A percentile compares a stretch with the other conserved stretches of the same genome.
Evolutionary conservation across 2,113 vertebrate genomes (phyloP).

Genomic region (Apeltes quadracus): DNA sequence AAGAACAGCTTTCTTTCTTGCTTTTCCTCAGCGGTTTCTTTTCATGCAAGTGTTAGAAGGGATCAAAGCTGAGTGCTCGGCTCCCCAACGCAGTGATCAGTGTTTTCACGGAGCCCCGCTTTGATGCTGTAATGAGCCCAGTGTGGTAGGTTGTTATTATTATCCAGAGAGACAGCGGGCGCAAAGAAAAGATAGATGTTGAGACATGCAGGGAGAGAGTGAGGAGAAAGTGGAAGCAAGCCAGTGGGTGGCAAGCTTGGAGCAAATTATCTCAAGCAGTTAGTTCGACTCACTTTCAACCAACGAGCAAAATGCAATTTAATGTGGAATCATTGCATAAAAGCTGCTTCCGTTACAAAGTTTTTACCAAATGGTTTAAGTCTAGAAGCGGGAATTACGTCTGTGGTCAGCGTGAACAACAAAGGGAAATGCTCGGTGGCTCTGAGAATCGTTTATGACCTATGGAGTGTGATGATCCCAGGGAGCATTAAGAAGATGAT

Average conservation of each 20-base stretch:
- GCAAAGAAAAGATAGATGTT: slow-evolving; percentile 41
- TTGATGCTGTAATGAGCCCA: slow-evolving; percentile 66
- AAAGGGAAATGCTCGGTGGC: background rate
- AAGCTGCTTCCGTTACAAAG: background rate
- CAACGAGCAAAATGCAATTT: slow-evolving; percentile 32
- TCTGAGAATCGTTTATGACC: slow-evolving; percentile 10
- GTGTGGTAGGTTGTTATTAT: slow-evolving; percentile 65
- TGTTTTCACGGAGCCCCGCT: slow-evolving; percentile 59
- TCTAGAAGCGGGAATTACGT: background rate
- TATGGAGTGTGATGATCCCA: slow-evolving; percentile 15
- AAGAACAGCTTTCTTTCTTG: slow-evolving; percentile 22
- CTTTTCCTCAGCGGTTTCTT: slow-evolving; percentile 38
- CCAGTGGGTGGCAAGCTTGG: slow-evolving; percentile 47
- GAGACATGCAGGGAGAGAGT: slow-evolving; percentile 27
- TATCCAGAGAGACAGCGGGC: slow-evolving; percentile 53
- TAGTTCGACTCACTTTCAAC: slow-evolving; percentile 31
- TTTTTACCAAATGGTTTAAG: background rate
- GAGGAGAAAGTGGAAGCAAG: slow-evolving; percentile 38
- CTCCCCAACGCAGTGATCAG: slow-evolving; percentile 50
- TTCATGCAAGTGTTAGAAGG: slow-evolving; percentile 41
- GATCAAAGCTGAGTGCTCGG: slow-evolving; percentile 61
- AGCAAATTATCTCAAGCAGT: slow-evolving; percentile 37
- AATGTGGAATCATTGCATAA: background rate
- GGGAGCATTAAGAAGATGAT: slow-evolving; percentile 12
- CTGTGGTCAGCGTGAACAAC: slow-evolving; percentile 7